phyloP scores from a whole-genome alignment of 2,113 vertebrate genomes.

The Saccopteryx leptura region DNA sequence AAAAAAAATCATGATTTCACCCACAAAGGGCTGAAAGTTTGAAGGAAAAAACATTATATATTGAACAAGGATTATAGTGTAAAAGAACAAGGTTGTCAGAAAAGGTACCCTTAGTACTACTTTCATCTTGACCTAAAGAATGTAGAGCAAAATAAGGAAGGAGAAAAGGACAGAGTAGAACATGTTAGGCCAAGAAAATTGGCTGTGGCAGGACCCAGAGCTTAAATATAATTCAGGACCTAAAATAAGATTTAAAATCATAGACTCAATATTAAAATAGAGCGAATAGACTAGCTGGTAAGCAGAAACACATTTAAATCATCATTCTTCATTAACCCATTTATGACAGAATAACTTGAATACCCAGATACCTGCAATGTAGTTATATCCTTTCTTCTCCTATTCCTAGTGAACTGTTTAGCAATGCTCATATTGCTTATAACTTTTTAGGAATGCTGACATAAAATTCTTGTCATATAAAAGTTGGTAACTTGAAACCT shows the following conservation, averaged over 20 bases:
- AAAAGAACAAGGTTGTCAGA: background rate
- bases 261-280: background rate
- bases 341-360: background rate
- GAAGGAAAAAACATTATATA: background rate
- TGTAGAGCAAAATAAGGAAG: background rate
- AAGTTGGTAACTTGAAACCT: background rate
- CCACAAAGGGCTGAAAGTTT: background rate
- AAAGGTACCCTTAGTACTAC: background rate
- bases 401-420: background rate
- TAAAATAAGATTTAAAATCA: constrained; percentile 50
- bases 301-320: background rate
- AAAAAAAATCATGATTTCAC: background rate
- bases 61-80: background rate
- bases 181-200: background rate
- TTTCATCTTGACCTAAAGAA: background rate
- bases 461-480: background rate
- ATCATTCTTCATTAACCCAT: background rate
- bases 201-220: background rate
- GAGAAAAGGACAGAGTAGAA: background rate
- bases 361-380: background rate
- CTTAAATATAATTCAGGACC: background rate
- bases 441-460: background rate
- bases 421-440: background rate
- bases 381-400: too few relatives aligned
- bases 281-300: background rate